Evolutionary conservation across 2,113 vertebrate species (phyloP), one percentile per base, ranked within the genome.

Genomic region (Astatotilapia flaviijosephi): DNA sequence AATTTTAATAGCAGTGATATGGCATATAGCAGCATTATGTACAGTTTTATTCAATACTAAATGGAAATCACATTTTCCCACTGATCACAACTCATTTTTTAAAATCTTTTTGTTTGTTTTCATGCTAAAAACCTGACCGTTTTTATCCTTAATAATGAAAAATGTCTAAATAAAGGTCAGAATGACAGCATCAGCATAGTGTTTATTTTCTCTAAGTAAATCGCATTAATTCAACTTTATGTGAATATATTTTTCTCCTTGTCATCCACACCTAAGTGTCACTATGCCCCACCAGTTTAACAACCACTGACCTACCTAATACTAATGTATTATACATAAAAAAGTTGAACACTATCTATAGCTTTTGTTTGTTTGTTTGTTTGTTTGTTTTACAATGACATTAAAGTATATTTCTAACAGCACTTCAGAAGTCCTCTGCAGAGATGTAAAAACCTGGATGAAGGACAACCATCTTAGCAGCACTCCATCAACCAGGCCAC

Each of bases 191-290:
- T 26, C 8, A 45, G 21, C 68, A 23, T 70, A 73, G 68, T 73
- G 5, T 3, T 73, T 1, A 45, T 73, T 73, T 73, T 26, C 8
- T 23, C 23, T 23, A 3, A 23, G 23, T 23, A 23, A 23, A 23
- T 23, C 23, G 23, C 23, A 23, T 73, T 73, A 9, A 73, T 73
- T 73, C 13, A 26, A 45, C 68, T 45, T 73, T 26, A 26, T 45
- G 6, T 45, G n/a, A 73, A 15, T 26, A 45, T 45, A 15, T 73
- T 23, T 73, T 73, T 73, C 21, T 45, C 37, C 13, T 73, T 42
- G 0, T 45, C 65, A 70, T 0, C 21, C 21, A 26, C 21, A 17
- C 3, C 13, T 9, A 15, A 45, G 8, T 45, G 65, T 23, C 65
- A 26, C 0, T 45, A 26, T 40, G 21, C 1, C 13, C 0, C 21